Conservation (phyloP, 2,113 vertebrate genomes). For the Balaenoptera acutorostrata region DNA sequence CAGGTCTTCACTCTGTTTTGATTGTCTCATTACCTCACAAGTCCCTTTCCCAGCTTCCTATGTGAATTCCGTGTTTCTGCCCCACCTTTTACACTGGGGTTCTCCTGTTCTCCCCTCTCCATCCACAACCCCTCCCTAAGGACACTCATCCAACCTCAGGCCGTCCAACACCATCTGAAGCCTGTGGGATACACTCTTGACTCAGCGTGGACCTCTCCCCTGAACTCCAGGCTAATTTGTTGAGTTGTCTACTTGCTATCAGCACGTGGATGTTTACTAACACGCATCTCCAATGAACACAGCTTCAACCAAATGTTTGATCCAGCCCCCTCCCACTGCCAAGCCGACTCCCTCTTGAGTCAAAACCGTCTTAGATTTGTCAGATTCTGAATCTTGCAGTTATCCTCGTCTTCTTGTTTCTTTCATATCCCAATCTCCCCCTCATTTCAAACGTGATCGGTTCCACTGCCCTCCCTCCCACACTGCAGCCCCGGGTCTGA, state of each 20-base stretch:
- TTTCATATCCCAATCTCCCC: background rate
- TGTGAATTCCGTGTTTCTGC: background rate
- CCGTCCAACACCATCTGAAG: background rate
- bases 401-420: background rate
- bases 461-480: background rate
- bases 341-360: background rate
- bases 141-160: accelerated
- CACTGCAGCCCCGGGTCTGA: background rate
- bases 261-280: background rate
- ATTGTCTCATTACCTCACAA: background rate
- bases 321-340: background rate
- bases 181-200: background rate
- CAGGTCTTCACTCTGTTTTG: background rate
- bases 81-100: too few relatives aligned
- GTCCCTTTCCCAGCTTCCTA: background rate
- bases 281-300: background rate
- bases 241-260: background rate
- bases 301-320: background rate
- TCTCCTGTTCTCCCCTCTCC: background rate
- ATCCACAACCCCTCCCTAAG: background rate
- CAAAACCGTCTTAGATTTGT: background rate
- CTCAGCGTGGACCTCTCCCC: background rate
- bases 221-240: background rate
- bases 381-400: background rate
- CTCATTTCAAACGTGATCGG: background rate